phyloP scores from a whole-genome alignment of 1,140 invertebrate species.

The Anoplophora glabripennis region DNA sequence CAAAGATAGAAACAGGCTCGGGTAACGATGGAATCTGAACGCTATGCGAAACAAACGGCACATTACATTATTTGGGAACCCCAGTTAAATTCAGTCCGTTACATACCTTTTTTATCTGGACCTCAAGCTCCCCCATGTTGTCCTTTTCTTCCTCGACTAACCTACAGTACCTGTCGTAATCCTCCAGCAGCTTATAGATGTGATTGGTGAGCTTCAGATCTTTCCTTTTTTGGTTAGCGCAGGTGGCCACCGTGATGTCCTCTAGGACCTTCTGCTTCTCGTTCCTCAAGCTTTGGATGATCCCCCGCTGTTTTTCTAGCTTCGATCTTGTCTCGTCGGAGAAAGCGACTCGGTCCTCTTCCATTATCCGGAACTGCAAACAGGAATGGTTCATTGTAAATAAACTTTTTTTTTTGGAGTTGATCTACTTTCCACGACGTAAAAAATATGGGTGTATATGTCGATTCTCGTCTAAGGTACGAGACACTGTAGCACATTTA shows the following conservation, averaged over 20 bases:
- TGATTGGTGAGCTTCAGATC: conserved; percentile 33
- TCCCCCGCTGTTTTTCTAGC: conserved; percentile 63
- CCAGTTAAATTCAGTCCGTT: too few species aligned
- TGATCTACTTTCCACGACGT: too few species aligned
- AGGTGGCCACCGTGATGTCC: conserved; percentile 56
- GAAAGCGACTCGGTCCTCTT: conserved; percentile 66
- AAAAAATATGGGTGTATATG: too few species aligned
- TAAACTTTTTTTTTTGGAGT: too few species aligned
- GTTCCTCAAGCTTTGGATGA: conserved; percentile 56
- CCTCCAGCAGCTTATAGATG: conserved; percentile 32
- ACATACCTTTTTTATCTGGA: conserved; percentile 48
- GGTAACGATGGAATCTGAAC: too few species aligned
- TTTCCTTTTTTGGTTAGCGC: conserved; percentile 46
- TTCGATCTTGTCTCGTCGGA: conserved; percentile 63
- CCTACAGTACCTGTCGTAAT: conserved; percentile 30
- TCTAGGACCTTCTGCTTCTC: conserved; percentile 60
- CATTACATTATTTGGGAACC: too few species aligned
- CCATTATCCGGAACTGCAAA: conserved; percentile 69
- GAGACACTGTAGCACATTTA: too few species aligned
- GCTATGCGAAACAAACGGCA: too few species aligned
- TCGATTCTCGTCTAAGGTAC: too few species aligned
- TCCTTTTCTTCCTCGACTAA: conserved; percentile 43
- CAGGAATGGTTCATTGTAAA: too few species aligned
- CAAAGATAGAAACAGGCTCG: too few species aligned
- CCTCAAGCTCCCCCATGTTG: conserved; percentile 51